Conservation (phyloP, 2,888 invertebrate species). For the Apotomis capreana region DNA sequence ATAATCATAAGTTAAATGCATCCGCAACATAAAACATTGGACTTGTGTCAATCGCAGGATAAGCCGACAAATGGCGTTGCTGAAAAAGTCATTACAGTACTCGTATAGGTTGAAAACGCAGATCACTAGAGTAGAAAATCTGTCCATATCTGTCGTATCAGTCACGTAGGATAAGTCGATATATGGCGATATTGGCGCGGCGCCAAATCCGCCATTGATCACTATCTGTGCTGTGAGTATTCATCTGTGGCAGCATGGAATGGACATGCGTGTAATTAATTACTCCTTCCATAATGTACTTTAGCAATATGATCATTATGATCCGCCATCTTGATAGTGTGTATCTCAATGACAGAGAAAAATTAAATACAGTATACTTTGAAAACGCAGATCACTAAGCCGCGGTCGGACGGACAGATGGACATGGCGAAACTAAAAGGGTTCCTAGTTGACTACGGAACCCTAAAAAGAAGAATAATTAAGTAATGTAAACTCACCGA, state of each 20-base stretch:
- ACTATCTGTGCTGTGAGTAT: conserved; percentile 37
- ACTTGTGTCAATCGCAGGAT: conserved; percentile 49
- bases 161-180: conserved; percentile 48
- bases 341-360: too few relatives aligned
- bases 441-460: too few relatives aligned
- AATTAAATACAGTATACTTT: too few relatives aligned
- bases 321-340: too few relatives aligned
- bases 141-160: conserved; percentile 44
- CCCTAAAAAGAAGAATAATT: too few relatives aligned
- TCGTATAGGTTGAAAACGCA: too few relatives aligned
- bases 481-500: too few relatives aligned
- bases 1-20: too few relatives aligned
- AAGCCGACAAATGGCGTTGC: conserved; percentile 53
- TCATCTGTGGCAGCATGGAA: conserved; percentile 34
- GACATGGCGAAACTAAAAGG: too few relatives aligned
- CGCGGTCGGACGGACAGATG: too few relatives aligned
- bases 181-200: conserved; percentile 53
- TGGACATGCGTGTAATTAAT: conserved; percentile 32
- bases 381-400: too few relatives aligned
- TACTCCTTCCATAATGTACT: background rate
- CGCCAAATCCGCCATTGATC: conserved; percentile 48
- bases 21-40: conserved; percentile 6
- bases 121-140: too few relatives aligned
- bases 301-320: background rate
- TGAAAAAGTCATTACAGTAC: conserved; percentile 36